A percentile compares a stretch with the other conserved stretches of the same genome.
Evolutionary conservation across 2,888 invertebrate genomes (phyloP).

Genomic region (Chrysolina haemoptera): DNA sequence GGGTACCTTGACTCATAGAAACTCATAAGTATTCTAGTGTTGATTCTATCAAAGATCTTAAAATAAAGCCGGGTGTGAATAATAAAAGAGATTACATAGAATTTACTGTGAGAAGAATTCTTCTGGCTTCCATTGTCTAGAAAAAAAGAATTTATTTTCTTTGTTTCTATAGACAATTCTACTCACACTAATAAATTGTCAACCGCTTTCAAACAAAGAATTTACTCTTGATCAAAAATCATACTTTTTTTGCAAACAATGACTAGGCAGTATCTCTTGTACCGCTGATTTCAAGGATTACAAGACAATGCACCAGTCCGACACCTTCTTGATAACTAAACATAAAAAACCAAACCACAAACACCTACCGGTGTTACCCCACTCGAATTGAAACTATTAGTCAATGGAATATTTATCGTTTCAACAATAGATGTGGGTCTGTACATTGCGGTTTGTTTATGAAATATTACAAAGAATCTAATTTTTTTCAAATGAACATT

Average conservation of each 20-base stretch:
- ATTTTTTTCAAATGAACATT: not conserved
- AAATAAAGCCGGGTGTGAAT: too few relatives aligned
- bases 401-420: conserved; percentile 16
- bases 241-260: not conserved
- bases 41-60: too few relatives aligned
- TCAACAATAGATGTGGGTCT: not conserved
- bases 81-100: too few relatives aligned
- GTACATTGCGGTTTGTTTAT: not conserved
- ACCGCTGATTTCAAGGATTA: not conserved
- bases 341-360: not conserved
- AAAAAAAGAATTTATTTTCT: too few relatives aligned
- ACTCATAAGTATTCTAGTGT: too few relatives aligned
- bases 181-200: too few relatives aligned
- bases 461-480: not conserved
- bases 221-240: not conserved
- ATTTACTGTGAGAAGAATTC: too few relatives aligned
- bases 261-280: not conserved
- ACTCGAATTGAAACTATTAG: not conserved
- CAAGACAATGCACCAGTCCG: not conserved
- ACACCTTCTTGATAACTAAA: too few relatives aligned
- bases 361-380: not conserved
- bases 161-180: too few relatives aligned
- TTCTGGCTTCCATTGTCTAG: too few relatives aligned
- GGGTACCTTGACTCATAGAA: too few relatives aligned
- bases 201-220: too few relatives aligned